Evolutionary conservation across 2,113 vertebrate species (phyloP).

Genomic region (Pelobates fuscus): DNA sequence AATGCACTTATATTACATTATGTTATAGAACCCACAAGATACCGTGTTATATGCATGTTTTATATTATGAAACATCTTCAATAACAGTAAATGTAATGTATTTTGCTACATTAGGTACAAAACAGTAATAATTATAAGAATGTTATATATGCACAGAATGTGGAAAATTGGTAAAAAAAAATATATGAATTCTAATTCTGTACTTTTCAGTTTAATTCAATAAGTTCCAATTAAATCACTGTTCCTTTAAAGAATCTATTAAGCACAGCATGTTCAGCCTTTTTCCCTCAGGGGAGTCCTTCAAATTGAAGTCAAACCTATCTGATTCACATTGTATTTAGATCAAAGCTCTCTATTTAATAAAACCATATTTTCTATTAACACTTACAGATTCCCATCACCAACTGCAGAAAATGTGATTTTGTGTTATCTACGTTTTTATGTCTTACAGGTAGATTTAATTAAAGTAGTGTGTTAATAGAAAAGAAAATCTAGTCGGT

Average conservation of each 20-base stretch:
- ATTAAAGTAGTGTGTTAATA: constrained; percentile 24
- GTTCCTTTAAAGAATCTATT: constrained; percentile 29
- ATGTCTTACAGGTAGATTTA: constrained; percentile 29
- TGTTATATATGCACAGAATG: too few species aligned
- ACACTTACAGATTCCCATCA: constrained; percentile 24
- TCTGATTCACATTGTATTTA: constrained; percentile 25
- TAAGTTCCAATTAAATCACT: constrained; percentile 43
- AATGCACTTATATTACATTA: too few species aligned
- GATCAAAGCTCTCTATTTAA: constrained; percentile 32
- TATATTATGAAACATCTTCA: too few species aligned
- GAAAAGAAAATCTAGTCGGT: not conserved
- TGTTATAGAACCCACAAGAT: too few species aligned
- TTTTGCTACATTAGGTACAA: too few species aligned
- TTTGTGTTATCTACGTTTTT: constrained; percentile 20
- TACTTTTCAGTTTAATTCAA: constrained; percentile 35
- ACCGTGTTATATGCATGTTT: too few species aligned
- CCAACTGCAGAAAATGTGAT: not conserved
- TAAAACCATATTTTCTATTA: constrained; percentile 30
- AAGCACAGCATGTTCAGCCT: constrained; percentile 23
- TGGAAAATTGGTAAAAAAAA: too few species aligned
- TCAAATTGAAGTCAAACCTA: constrained; percentile 21
- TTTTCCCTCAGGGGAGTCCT: constrained; percentile 27
- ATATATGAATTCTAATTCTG: not conserved
- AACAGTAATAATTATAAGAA: too few species aligned
- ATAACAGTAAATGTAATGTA: too few species aligned